Evolutionary conservation across 2,888 invertebrate species (phyloP), one percentile per base, ranked within the genome.

Genomic region (Chrysolina haemoptera): DNA sequence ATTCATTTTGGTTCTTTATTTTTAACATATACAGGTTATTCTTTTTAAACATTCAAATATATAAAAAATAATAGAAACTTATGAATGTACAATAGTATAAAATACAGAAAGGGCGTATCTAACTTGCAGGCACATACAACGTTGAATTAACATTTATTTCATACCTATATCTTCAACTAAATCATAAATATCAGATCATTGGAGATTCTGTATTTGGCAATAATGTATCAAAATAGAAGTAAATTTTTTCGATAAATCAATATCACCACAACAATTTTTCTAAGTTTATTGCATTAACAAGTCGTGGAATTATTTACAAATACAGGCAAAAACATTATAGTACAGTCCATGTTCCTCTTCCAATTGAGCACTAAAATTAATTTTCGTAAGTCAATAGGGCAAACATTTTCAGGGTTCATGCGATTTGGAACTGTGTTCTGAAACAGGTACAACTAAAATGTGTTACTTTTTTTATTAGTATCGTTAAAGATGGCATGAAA

Each of bases 1-100:
- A 46, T 43, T 22, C 20, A n/a, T 35, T 66, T 66, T 66, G 9
- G 6, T 53, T 53, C n/a, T 35, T 48, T 67, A 53, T 53, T 67
- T 67, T 67, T 40, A 67, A 67, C 67, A 67, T 67, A 76, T 75
- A 76, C 50, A 70, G 63, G 63, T 63, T 70, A 63, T 53, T 70
- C 50, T 50, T 18, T n/a, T 50, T 50, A 66, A 53, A 66, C 53
- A 66, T 66, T 66, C 66, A 35, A 48, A 50, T 27, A 59, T 59
- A 59, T 59, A 59, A 66, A 50, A 64, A 66, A 66, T 66, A 66
- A 50, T 50, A 48, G 48, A 66, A 66, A 66, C 48, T 66, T 66
- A 66, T 66, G n/a, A 66, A 66, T 66, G 22, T 66, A 66, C 66
- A 66, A 66, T 66, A 50, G 48, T 66, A 66, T 66, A 66, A 66